Evolutionary conservation across 2,113 vertebrate genomes (phyloP), one percentile per base, ranked within the genome.

Genomic region (Sinosuthora webbiana): DNA sequence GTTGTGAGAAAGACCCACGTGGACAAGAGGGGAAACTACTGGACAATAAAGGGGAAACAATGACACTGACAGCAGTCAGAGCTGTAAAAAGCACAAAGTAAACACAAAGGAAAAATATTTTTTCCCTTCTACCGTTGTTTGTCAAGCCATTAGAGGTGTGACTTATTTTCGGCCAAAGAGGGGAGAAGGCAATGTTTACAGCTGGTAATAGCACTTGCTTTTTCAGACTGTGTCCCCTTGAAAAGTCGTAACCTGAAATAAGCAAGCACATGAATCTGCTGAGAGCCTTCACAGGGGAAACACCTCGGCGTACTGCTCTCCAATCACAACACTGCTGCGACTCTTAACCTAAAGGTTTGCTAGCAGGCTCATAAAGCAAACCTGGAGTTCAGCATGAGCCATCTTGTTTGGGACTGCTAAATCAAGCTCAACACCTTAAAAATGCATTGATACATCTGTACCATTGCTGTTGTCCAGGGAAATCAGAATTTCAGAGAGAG

Each of bases 21-120:
- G 92, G 83, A 75, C 83, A 78, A 92, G 88, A 96, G 42, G 69
- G 96, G 94, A 97, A 97, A 96, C 81, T 64, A 86, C 83, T 70
- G 93, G 93, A 96, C 95, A 95, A 97, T 95, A 83, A 96, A 93
- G 73, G 60, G 96, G 92, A 97, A 96, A 96, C 94, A 96, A 71
- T 93, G 86, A 94, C 94, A 96, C 64, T 93, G 92, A 95, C 94
- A 96, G 92, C 73, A 64, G 83, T 89, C 79, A 45, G 80, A 86
- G 60, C 90, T 92, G 86, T 82, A 94, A 97, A 96, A 96, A 94
- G 91, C 91, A 95, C 65, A 75, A 65, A 81, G 69, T 81, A 96
- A 94, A 96, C 85, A 97, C 41, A 59, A 52, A 82, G 79, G 69
- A 78, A 96, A 95, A 87, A 31, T 84, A 77, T 87, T 90, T 95